A percentile compares a stretch with the other conserved stretches of the same genome.
phyloP scores from a whole-genome alignment of 2,888 invertebrate species.

The Serrognathus titanus region DNA sequence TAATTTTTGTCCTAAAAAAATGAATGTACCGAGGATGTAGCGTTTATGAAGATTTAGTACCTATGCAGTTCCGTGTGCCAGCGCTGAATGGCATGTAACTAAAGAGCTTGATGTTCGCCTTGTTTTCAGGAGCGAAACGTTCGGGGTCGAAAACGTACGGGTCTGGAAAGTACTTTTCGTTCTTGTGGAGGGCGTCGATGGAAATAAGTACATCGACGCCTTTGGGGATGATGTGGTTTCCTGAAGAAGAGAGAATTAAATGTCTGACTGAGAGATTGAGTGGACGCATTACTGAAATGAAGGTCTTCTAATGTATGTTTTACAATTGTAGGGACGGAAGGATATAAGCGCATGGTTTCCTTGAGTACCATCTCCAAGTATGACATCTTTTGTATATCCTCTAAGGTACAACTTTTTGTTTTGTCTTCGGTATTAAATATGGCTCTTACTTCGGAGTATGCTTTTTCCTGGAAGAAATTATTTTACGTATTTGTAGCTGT shows the following conservation, averaged over 20 bases:
- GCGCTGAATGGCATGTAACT: conserved; percentile 60
- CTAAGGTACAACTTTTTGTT: conserved; percentile 26
- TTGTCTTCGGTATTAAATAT: conserved; percentile 35
- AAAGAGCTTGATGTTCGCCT: conserved; percentile 46
- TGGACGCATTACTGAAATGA: conserved; percentile 1
- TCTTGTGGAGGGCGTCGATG: conserved; percentile 50
- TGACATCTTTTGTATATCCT: conserved; percentile 38
- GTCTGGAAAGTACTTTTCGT: conserved; percentile 51
- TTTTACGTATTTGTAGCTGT: too few species aligned
- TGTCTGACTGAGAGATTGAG: too few species aligned
- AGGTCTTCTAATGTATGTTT: conserved; percentile 27
- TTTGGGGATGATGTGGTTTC: too few species aligned
- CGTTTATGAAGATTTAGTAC: conserved; percentile 30
- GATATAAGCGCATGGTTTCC: conserved; percentile 37
- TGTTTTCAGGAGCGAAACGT: conserved; percentile 45
- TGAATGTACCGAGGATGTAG: background rate
- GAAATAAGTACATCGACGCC: conserved; percentile 44
- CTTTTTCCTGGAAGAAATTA: conserved; percentile 31
- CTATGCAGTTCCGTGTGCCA: conserved; percentile 60
- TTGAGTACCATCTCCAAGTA: conserved; percentile 40
- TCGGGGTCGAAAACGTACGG: conserved; percentile 54
- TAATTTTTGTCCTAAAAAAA: conserved; percentile 47
- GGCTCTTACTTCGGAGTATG: conserved; percentile 41
- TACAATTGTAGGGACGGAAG: conserved; percentile 35
- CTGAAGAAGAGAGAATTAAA: too few species aligned